A percentile compares a stretch with the other conserved stretches of the same genome.
These are phyloP conservation scores for Dione vanillae DNA, from an alignment of 2,888 invertebrate species.

Conservation along the genomic window DNA sequence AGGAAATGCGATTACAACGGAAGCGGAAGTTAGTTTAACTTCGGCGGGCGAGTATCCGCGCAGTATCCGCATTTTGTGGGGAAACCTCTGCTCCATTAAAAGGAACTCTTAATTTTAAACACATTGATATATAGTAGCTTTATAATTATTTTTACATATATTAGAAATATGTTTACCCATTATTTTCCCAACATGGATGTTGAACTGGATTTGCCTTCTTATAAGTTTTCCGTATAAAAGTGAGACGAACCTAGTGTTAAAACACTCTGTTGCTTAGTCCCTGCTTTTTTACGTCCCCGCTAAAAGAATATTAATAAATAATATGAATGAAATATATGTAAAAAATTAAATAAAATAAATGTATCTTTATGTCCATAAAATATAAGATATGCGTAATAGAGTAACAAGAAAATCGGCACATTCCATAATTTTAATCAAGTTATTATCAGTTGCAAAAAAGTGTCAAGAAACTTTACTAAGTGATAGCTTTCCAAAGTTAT, in stretches of 20 bases:
- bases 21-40: conserved; percentile 77
- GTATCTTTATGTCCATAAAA: no score
- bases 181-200: no score
- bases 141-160: background rate
- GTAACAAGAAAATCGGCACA: background rate
- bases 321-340: no score
- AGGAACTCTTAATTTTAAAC: conserved; percentile 23
- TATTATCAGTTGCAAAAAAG: background rate
- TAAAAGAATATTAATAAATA: no score
- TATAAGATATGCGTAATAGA: no score
- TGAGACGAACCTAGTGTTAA: no score
- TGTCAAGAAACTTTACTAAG: background rate
- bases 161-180: no score
- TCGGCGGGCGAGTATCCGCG: conserved; percentile 61
- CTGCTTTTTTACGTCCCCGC: no score
- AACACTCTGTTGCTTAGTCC: no score
- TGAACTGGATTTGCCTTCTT: no score
- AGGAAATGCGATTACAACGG: conserved; percentile 76
- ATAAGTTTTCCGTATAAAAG: no score
- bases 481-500: background rate
- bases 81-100: conserved; percentile 33
- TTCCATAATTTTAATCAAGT: background rate
- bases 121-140: background rate
- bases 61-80: conserved; percentile 57
- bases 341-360: no score